Percentiles rank a stretch among this genome's conserved stretches.
phyloP scores from a whole-genome alignment of 2,888 invertebrate species.

The Uropetala carovei region DNA sequence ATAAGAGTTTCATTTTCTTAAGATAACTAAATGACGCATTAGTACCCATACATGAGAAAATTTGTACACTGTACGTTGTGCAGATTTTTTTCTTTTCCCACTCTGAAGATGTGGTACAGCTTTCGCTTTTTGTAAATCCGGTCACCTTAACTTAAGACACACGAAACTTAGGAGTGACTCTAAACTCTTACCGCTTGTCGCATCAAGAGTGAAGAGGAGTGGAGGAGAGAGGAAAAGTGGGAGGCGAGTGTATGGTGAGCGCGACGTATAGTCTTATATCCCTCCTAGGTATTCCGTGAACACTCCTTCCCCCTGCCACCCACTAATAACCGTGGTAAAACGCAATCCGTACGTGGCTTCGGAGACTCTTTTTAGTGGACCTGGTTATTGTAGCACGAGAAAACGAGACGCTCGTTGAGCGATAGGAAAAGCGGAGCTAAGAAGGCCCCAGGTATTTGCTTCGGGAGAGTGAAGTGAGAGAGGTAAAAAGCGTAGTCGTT shows the following conservation, averaged over 20 bases:
- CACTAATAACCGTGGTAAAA: constrained; percentile 51
- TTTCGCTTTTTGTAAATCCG: no score
- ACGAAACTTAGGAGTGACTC: not conserved
- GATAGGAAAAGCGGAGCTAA: not conserved
- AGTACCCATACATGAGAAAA: no score
- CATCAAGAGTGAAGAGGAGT: not conserved
- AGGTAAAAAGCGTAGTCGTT: constrained; percentile 38
- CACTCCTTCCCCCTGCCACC: constrained; percentile 35
- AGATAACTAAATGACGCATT: no score
- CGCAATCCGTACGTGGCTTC: constrained; percentile 46
- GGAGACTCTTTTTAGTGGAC: constrained; percentile 8
- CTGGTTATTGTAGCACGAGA: constrained; percentile 27
- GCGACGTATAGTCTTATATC: not conserved
- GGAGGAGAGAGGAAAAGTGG: not conserved
- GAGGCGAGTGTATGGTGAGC: not conserved
- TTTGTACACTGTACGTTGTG: no score
- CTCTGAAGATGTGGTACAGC: no score
- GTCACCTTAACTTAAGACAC: not conserved
- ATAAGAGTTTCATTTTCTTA: no score
- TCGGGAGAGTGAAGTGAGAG: not conserved
- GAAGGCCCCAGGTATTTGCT: constrained; percentile 26
- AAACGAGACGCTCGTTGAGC: constrained; percentile 39
- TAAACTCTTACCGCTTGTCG: not conserved
- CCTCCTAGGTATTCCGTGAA: constrained; percentile 30
- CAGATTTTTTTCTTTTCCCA: no score